phyloP scores from a whole-genome alignment of 2,113 vertebrate genomes.

The Trogon melanurus region DNA sequence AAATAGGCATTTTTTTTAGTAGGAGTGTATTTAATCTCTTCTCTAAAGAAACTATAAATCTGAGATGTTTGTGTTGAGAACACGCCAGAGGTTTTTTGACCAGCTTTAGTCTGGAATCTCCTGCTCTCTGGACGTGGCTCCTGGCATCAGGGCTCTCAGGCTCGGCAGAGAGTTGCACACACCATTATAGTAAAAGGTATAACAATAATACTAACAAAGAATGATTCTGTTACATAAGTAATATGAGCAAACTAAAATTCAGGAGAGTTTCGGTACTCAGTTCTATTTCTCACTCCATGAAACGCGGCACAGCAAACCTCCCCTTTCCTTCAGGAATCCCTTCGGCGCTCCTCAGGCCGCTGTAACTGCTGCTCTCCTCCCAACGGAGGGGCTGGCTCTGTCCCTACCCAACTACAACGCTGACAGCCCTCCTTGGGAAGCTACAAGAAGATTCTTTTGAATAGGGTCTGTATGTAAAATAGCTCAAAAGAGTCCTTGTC shows the following conservation, averaged over 20 bases:
- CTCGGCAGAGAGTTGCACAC: background rate
- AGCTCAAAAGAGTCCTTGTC: slow-evolving; percentile 51
- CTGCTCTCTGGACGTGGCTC: background rate
- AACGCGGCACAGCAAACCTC: background rate
- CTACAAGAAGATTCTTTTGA: slow-evolving; percentile 16
- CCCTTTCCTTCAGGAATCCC: background rate
- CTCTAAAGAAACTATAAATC: background rate
- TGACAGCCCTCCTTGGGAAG: slow-evolving; percentile 8
- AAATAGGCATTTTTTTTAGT: background rate
- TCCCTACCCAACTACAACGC: background rate
- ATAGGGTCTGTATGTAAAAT: background rate
- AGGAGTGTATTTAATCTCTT: background rate
- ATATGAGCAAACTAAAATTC: background rate
- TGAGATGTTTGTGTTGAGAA: background rate
- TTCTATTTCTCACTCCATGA: background rate
- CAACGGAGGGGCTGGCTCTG: background rate
- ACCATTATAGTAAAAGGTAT: fast-evolving
- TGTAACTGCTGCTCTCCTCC: background rate
- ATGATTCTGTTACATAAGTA: fast-evolving
- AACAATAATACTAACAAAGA: background rate
- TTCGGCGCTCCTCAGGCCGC: fast-evolving
- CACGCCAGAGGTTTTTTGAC: background rate
- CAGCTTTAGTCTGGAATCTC: background rate
- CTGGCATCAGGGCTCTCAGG: background rate
- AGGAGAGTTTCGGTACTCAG: fast-evolving